Conservation (phyloP, 2,113 vertebrate species). For the Percina caprodes region DNA sequence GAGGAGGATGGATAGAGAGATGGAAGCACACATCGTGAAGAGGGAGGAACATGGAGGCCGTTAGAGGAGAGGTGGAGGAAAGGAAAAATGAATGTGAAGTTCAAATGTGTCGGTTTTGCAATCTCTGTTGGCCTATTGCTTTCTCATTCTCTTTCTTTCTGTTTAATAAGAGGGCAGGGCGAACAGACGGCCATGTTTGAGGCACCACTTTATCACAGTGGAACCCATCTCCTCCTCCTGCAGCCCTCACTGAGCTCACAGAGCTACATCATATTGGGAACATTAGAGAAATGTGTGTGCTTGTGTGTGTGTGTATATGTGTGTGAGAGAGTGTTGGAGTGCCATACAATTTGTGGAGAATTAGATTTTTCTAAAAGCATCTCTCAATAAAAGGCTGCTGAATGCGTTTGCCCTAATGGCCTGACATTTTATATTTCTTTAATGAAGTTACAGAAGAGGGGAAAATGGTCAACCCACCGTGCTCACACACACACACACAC, state of each 20-base stretch:
- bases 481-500: slow-evolving; percentile 45
- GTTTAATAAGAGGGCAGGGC: slow-evolving; percentile 66
- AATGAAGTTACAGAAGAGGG: slow-evolving; percentile 83
- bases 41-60: slow-evolving; percentile 39
- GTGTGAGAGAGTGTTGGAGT: slow-evolving; percentile 46
- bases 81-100: slow-evolving; percentile 47
- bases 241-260: slow-evolving; percentile 54
- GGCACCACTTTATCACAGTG: slow-evolving; percentile 73
- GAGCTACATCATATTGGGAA: slow-evolving; percentile 56
- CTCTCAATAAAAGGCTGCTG: slow-evolving; percentile 80
- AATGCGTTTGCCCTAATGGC: slow-evolving; percentile 81
- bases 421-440: slow-evolving; percentile 85
- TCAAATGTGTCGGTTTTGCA: slow-evolving; percentile 50
- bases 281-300: slow-evolving; percentile 42
- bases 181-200: slow-evolving; percentile 66
- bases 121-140: slow-evolving; percentile 39
- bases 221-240: slow-evolving; percentile 67
- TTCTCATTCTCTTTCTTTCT: slow-evolving; percentile 34
- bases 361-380: slow-evolving; percentile 84
- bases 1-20: slow-evolving; percentile 40
- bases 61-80: slow-evolving; percentile 37
- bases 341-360: slow-evolving; percentile 75
- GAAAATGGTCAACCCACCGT: slow-evolving; percentile 69
- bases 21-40: slow-evolving; percentile 10
- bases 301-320: slow-evolving; percentile 32